Percentiles rank a stretch among this genome's conserved stretches.
phyloP scores from a whole-genome alignment of 2,797 vertebrate species.

The Enteromius argenteus region DNA sequence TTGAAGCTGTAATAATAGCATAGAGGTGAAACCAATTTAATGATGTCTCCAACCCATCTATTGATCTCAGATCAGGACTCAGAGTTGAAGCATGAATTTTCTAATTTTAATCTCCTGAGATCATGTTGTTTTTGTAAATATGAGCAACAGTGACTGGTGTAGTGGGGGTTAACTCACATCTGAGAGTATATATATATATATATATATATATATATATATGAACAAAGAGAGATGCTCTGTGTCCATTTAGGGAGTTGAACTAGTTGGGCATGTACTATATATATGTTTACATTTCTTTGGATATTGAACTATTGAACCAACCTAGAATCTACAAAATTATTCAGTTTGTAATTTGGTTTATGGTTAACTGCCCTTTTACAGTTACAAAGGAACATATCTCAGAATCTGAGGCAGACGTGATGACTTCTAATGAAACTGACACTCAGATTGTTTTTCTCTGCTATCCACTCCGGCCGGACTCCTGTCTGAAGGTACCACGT shows the following conservation, averaged over 20 bases:
- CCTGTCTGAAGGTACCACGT: background rate
- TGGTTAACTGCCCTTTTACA: background rate
- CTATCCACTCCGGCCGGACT: background rate
- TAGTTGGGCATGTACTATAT: slow-evolving; percentile 15
- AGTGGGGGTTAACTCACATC: background rate
- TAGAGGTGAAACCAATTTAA: background rate
- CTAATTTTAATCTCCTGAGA: background rate
- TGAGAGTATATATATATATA: slow-evolving; percentile 5
- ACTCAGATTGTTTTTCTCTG: slow-evolving; percentile 32
- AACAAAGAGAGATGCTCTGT: background rate
- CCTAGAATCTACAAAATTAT: background rate
- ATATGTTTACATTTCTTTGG: background rate
- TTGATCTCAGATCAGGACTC: background rate
- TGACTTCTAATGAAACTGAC: slow-evolving; percentile 22
- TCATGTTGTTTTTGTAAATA: background rate
- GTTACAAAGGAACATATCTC: too few relatives aligned
- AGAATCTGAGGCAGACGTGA: background rate
- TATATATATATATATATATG: background rate
- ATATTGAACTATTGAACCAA: background rate
- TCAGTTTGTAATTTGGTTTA: background rate
- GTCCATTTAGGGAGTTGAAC: background rate
- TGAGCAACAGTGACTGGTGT: background rate
- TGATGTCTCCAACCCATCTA: background rate
- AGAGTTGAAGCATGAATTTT: background rate
- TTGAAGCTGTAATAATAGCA: too few relatives aligned